Conservation (phyloP, 2,113 vertebrate species). For the Leptosomus discolor region DNA sequence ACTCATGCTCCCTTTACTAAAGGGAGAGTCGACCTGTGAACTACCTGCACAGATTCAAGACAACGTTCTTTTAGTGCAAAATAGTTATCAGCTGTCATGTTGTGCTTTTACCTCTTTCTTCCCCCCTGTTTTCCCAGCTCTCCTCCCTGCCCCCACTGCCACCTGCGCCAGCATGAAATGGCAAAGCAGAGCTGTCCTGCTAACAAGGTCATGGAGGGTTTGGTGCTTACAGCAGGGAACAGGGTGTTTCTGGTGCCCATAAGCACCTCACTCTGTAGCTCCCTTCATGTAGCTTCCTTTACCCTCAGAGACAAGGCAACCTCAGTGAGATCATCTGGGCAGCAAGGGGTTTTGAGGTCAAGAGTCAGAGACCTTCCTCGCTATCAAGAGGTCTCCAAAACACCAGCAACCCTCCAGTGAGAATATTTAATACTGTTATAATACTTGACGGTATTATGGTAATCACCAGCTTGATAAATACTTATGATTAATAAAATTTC, state of each 20-base stretch:
- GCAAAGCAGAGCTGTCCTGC: background rate
- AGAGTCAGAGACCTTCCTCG: background rate
- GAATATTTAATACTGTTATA: background rate
- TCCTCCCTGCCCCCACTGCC: background rate
- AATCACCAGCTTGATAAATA: background rate
- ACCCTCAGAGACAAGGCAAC: background rate
- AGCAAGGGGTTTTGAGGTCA: background rate
- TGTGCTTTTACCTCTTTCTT: background rate
- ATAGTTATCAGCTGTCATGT: background rate
- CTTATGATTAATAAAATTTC: background rate
- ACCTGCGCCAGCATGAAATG: background rate
- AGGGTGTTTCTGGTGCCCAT: background rate
- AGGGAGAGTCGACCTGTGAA: background rate
- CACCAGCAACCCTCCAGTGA: accelerated
- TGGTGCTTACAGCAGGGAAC: background rate
- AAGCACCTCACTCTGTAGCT: background rate
- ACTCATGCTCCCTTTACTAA: background rate
- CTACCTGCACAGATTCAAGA: background rate
- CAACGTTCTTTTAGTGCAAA: background rate
- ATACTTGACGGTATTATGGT: background rate
- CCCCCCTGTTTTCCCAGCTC: background rate
- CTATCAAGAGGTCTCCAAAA: background rate
- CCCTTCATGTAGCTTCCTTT: background rate
- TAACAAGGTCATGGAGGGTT: background rate
- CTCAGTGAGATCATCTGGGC: background rate